Conservation (phyloP, 1,140 invertebrate genomes). For the Drosophila biarmipes region DNA sequence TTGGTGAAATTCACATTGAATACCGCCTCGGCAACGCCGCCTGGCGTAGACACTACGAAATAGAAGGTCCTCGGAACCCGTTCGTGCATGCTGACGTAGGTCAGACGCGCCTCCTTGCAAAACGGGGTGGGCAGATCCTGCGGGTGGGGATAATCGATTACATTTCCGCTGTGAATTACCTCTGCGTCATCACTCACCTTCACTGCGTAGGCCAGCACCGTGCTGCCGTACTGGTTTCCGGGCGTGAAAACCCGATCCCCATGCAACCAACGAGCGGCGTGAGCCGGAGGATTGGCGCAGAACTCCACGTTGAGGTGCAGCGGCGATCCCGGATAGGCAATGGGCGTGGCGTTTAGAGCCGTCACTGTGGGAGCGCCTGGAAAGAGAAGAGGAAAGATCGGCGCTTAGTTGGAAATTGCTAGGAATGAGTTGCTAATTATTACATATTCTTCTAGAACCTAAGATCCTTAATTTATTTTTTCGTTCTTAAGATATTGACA, state of each 20-base stretch:
- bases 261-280: conserved; percentile 83
- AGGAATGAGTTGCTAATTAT: not conserved
- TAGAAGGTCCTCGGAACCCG: conserved; percentile 83
- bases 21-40: conserved; percentile 80
- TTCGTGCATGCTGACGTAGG: conserved; percentile 84
- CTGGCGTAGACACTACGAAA: conserved; percentile 82
- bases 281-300: conserved; percentile 85
- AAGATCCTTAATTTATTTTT: too few relatives aligned
- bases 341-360: conserved; percentile 85
- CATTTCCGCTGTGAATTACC: not conserved
- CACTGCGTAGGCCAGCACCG: conserved; percentile 81
- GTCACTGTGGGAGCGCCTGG: conserved; percentile 85
- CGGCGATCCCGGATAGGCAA: conserved; percentile 86
- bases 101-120: conserved; percentile 84
- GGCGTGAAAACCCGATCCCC: conserved; percentile 84
- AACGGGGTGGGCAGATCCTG: conserved; percentile 83
- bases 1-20: conserved; percentile 84
- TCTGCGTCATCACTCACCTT: conserved; percentile 58
- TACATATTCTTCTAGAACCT: too few relatives aligned
- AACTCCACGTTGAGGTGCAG: conserved; percentile 86
- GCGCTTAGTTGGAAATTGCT: not conserved
- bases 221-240: conserved; percentile 83
- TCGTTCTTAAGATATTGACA: too few relatives aligned
- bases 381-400: not conserved
- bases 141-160: not conserved